Evolutionary conservation across 2,888 invertebrate genomes (phyloP), one percentile per base, ranked within the genome.

Genomic region (Amblyteles armatorius): DNA sequence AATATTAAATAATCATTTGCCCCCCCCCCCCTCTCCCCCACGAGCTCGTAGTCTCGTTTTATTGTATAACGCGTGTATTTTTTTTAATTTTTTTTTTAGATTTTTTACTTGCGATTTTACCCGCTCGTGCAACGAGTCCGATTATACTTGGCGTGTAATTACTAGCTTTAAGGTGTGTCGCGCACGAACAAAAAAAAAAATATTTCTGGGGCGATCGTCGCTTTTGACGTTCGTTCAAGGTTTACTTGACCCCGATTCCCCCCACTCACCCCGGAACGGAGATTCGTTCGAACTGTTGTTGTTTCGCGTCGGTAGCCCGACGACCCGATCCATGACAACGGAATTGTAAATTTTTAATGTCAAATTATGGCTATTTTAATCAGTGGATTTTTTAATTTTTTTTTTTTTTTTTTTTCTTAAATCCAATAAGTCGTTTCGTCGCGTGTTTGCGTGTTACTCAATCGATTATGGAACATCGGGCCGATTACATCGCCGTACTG

Each of bases 41-140:
- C 63, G 33, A 50, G 19, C 48, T 65, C 7, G 65, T 36, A 48
- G 50, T 60, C 22, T n/a, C 33, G 7, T 71, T 71, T 71, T 71
- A 55, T 55, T 36, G 11, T 36, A 40, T 29, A 11, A 16, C 48
- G 26, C 22, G 19, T 36, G 33, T 55, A 22, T 36, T 52, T 65
- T 33, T 68, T 63, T 40, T 52, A 36, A 52, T 52, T 48, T 9
- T 63, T n/a, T 55, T 48, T 65, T 13, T 29, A 50, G 19, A 48
- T 55, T 60, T 60, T 79, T 73, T 87, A 79, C 63, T 81, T 65
- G 22, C 44, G 65, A 29, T 80, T 81, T 83, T 77, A 52, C 36
- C 63, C 55, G 65, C 52, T 88, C 86, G 79, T 78, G 79, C 85
- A 84, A 87, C 85, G 84, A 83, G 82, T 88, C 84, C 69, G 50